Base-by-base conservation (phyloP, 1,140 invertebrate genomes). In the Euborellia annulipes region DNA sequence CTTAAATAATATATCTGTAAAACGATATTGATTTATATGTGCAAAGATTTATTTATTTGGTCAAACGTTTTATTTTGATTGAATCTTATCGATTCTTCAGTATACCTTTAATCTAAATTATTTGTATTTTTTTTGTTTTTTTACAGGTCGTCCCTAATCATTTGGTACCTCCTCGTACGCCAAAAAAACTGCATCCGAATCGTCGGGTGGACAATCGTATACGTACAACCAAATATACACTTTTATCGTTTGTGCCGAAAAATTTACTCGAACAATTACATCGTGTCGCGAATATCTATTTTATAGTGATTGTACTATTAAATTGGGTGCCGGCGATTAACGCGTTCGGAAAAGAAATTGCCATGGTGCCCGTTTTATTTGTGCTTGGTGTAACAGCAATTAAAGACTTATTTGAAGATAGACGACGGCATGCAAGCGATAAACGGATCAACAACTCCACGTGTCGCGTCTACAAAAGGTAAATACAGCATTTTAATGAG, bases 261-360 rank as follows among this genome's bases (percentile, higher is more conserved):
- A 98, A 98, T 68, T 65, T 98, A 18, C 77, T 97, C 61, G 94
- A 98, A 67, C 94, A 98, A 66, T 97, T 97, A 67, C 90, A 93
- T 65, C 77, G 91, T 21, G 88, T 95, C 58, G 94, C 94, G 32
- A 98, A 98, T 72, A 70, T 97, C 49, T 98, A 98, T 68, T 98
- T 98, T 67, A 82, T 98, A 57, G 88, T 93, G 59, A 95, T 98
- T 55, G 88, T 96, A 45, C 68, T 96, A 49, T 70, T 94, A 36
- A 95, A 97, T 66, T 96, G 88, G 86, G 78, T 95, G 55, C 90
- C 90, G 4, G 74, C 78, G 11, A 85, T 93, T 27, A 90, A 88
- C 66, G 92, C 92, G 0, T 96, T 96, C 67, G 91, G 88, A 48
- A 95, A 93, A 63, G 92, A 96, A 68, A 76, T 98, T 47, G 86